Base-by-base conservation (phyloP, 2,888 invertebrate species). In the Melieria crassipennis region DNA sequence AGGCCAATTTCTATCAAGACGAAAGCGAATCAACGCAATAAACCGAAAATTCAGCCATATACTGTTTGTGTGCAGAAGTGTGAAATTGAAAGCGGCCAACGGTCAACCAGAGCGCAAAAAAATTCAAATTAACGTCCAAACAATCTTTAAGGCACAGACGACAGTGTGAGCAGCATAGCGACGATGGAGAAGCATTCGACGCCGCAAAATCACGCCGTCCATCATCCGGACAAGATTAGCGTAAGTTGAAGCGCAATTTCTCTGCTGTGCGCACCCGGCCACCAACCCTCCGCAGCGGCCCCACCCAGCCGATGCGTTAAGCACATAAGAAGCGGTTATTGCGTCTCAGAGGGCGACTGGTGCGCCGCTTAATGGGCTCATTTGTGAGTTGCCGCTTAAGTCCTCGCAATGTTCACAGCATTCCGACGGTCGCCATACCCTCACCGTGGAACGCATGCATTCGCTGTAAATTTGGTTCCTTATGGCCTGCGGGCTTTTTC, bases 181-280 rank as follows among this genome's bases (percentile, higher is more conserved):
- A 42, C 10, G 60, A 73, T 73, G 73, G 73, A 73, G 45, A 73
- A 68, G 50, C 67, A 68, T 55, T 13, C 65, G 61, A 69, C 74
- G 47, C 71, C 67, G 10, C 42, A 30, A 13, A 71, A 72, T 13
- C 55, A 65, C n/a, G 52, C 57, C 52, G 65, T 13, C 50, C 65
- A 69, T 16, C 72, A 74, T 46, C 67, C 64, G 63, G 77, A 78
- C 30, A 78, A 78, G 63, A 57, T 76, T 45, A 75, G 73, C 75
- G 78, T 78, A 78, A 78, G 78, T 78, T 75, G 71, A 73, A 73
- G 70, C 72, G 75, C 74, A 73, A 76, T 77, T 76, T 76, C 4
- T 13, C 50, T 7, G 11, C 9, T n/a, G 13, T 11, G 52, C 13
- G 13, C n/a, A 52, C n/a, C 52, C 13, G 11, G n/a, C 13, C 13